Evolutionary conservation across 2,888 invertebrate species (phyloP).

Genomic region (Plagodis dolabraria): DNA sequence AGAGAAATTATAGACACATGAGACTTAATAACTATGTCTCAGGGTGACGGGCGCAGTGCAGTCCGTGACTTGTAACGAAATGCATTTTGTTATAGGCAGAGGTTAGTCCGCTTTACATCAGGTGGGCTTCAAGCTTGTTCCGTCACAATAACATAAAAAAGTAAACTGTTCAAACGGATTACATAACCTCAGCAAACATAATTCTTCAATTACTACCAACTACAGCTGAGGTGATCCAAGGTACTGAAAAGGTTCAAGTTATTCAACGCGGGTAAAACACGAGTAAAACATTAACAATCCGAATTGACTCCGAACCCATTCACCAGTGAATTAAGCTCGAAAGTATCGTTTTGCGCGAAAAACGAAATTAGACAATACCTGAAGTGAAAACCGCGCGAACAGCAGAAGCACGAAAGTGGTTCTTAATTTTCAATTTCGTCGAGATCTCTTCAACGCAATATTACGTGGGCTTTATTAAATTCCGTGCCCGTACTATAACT

Average conservation of each 20-base stretch:
- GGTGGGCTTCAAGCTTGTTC: too few species aligned
- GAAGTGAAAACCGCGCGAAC: conserved; percentile 39
- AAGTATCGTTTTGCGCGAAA: conserved; percentile 38
- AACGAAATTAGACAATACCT: conserved; percentile 45
- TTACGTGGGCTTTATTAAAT: conserved; percentile 71
- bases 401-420: conserved; percentile 49
- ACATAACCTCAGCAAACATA: too few species aligned
- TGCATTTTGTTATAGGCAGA: too few species aligned
- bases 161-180: too few species aligned
- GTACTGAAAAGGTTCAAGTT: background rate
- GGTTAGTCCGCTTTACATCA: too few species aligned
- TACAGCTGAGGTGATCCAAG: too few species aligned
- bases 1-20: too few species aligned
- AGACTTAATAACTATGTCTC: too few species aligned
- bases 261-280: conserved; percentile 18
- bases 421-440: conserved; percentile 72
- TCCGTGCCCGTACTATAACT: conserved; percentile 44
- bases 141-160: too few species aligned
- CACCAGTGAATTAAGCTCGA: conserved; percentile 31
- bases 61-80: too few species aligned
- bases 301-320: conserved; percentile 36
- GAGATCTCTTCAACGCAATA: conserved; percentile 59
- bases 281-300: conserved; percentile 28
- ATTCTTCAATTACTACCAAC: too few species aligned
- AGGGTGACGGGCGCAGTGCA: too few species aligned